These are phyloP conservation scores for Hylaea fasciaria DNA, from an alignment of 2,888 invertebrate species.

Conservation along the genomic window DNA sequence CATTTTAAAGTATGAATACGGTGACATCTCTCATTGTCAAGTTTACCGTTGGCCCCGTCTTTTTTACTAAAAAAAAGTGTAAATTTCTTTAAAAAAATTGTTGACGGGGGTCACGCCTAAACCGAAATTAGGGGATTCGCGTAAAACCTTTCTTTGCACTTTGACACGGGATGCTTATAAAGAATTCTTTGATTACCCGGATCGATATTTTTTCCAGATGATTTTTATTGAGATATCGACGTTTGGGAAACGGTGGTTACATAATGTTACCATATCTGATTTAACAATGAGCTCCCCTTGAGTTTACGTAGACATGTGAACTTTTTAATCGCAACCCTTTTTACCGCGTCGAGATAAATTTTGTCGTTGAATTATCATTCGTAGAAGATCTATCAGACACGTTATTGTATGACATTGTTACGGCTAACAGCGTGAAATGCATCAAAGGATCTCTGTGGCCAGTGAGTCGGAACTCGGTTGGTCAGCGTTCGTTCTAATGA, in stretches of 20 bases:
- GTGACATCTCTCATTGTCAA: conserved; percentile 73
- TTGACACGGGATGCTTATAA: conserved; percentile 76
- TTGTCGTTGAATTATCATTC: conserved; percentile 29
- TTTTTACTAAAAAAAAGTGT: conserved; percentile 77
- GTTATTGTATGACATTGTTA: conserved; percentile 40
- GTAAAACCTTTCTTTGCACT: conserved; percentile 81
- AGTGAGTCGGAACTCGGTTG: conserved; percentile 66
- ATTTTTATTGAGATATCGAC: conserved; percentile 78
- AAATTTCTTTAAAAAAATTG: conserved; percentile 72
- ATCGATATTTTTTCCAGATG: conserved; percentile 62
- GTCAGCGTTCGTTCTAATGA: conserved; percentile 73
- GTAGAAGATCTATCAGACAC: conserved; percentile 36
- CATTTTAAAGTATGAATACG: conserved; percentile 76
- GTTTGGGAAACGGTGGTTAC: conserved; percentile 74
- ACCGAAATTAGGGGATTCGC: conserved; percentile 79
- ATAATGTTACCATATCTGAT: conserved; percentile 68
- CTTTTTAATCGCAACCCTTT: conserved; percentile 50
- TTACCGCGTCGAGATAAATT: conserved; percentile 12
- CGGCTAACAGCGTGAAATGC: conserved; percentile 35
- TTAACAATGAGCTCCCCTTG: conserved; percentile 67
- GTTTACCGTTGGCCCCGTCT: conserved; percentile 71
- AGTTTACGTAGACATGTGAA: conserved; percentile 72
- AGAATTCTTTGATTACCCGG: conserved; percentile 76
- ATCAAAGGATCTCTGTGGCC: conserved; percentile 69
- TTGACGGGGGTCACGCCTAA: conserved; percentile 83